phyloP scores from a whole-genome alignment of 1,140 invertebrate species.

The Psix sp. region DNA sequence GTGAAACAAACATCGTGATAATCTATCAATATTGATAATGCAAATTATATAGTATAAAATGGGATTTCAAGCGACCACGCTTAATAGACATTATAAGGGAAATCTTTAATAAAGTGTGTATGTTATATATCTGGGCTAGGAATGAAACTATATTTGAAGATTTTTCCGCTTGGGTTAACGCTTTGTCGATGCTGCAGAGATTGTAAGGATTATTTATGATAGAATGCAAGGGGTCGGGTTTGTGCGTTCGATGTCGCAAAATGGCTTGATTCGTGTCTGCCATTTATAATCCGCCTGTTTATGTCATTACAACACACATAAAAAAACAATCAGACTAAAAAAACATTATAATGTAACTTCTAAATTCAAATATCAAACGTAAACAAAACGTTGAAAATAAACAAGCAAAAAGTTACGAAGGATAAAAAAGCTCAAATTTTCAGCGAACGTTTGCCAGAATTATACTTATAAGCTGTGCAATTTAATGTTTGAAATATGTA shows the following conservation, averaged over 20 bases:
- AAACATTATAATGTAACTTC: too few relatives aligned
- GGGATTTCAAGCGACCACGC: constrained; percentile 37
- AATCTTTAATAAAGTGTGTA: constrained; percentile 24
- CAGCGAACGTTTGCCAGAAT: too few relatives aligned
- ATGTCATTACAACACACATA: constrained; percentile 12
- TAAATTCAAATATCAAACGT: too few relatives aligned
- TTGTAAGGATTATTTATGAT: constrained; percentile 51
- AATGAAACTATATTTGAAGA: constrained; percentile 44
- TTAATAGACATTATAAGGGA: constrained; percentile 28
- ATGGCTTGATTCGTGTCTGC: constrained; percentile 44
- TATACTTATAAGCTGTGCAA: too few relatives aligned
- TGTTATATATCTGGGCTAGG: constrained; percentile 34
- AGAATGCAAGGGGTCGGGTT: constrained; percentile 38
- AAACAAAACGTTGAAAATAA: too few relatives aligned
- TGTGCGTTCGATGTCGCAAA: constrained; percentile 50
- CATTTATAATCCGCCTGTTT: constrained; percentile 27
- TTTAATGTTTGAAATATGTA: too few relatives aligned
- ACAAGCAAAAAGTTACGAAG: too few relatives aligned
- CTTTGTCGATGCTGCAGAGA: constrained; percentile 31
- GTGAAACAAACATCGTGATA: too few relatives aligned
- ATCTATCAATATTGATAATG: too few relatives aligned
- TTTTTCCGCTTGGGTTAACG: constrained; percentile 49
- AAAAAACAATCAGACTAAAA: neutral
- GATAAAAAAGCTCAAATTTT: too few relatives aligned
- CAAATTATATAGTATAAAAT: constrained; percentile 40